Conservation (phyloP, 2,113 vertebrate genomes). For the Stigmatopora nigra region DNA sequence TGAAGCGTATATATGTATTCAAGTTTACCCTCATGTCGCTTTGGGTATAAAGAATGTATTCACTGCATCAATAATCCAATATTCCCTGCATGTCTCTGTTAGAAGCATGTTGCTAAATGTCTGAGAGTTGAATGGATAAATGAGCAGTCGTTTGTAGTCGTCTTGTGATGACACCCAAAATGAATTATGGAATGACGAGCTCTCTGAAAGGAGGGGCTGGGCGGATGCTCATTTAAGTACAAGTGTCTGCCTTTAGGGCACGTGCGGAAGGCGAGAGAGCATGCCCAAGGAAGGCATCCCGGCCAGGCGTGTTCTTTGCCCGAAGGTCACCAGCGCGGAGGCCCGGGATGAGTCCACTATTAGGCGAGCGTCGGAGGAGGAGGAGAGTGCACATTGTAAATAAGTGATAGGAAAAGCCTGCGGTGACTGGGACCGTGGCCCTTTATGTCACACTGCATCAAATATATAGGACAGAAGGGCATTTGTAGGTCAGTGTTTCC, state of each 20-base stretch:
- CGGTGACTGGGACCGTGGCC: conserved; percentile 33
- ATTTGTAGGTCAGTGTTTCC: conserved; percentile 44
- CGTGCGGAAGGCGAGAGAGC: background rate
- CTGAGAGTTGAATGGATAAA: conserved; percentile 5
- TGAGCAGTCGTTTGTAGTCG: conserved; percentile 15
- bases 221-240: conserved; percentile 42
- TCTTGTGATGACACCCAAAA: conserved; percentile 17
- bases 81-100: conserved; percentile 26
- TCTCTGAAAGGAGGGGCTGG: conserved; percentile 1
- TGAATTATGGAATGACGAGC: conserved; percentile 28
- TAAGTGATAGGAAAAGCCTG: conserved; percentile 57
- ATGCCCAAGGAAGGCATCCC: conserved; percentile 1
- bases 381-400: conserved; percentile 52
- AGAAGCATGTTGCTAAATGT: conserved; percentile 16
- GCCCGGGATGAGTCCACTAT: conserved; percentile 15
- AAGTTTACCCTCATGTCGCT: conserved; percentile 17
- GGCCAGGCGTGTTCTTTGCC: conserved; percentile 5
- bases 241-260: conserved; percentile 19
- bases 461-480: conserved; percentile 33
- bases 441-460: conserved; percentile 40
- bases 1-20: background rate
- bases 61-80: conserved; percentile 58
- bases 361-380: conserved; percentile 24
- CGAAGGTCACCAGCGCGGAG: conserved; percentile 22
- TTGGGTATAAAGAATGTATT: conserved; percentile 50